Evolutionary conservation across 2,888 invertebrate species (phyloP).

Genomic region (Watsonalla binaria): DNA sequence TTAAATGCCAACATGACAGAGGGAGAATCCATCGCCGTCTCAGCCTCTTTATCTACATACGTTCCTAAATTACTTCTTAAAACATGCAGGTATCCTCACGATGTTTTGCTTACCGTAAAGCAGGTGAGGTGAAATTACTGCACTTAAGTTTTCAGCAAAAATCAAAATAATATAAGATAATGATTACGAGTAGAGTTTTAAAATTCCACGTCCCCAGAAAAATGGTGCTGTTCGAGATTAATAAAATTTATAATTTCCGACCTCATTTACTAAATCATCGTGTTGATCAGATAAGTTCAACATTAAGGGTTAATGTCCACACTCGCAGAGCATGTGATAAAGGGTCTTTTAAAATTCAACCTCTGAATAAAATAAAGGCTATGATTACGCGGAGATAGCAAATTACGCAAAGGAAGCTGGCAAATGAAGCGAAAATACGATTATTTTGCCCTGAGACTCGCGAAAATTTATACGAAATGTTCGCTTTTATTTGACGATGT

Average conservation of each 20-base stretch:
- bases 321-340: conserved; percentile 6
- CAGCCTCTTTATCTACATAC: no score
- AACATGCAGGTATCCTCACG: no score
- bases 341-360: conserved; percentile 20
- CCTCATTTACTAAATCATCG: background rate
- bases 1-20: no score
- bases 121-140: no score
- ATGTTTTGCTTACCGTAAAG: no score
- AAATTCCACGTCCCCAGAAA: no score
- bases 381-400: conserved; percentile 52
- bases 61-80: no score
- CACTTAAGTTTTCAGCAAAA: no score
- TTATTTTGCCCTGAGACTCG: conserved; percentile 57
- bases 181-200: no score
- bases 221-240: background rate
- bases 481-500: conserved; percentile 50
- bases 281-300: background rate
- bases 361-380: conserved; percentile 43
- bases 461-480: conserved; percentile 57
- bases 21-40: no score
- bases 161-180: no score
- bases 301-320: background rate
- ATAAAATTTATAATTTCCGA: background rate
- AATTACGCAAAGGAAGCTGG: conserved; percentile 57
- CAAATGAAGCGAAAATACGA: conserved; percentile 67